Percentiles rank a stretch among this genome's conserved stretches.
phyloP scores from a whole-genome alignment of 2,888 invertebrate genomes.

The Maniola hyperantus region DNA sequence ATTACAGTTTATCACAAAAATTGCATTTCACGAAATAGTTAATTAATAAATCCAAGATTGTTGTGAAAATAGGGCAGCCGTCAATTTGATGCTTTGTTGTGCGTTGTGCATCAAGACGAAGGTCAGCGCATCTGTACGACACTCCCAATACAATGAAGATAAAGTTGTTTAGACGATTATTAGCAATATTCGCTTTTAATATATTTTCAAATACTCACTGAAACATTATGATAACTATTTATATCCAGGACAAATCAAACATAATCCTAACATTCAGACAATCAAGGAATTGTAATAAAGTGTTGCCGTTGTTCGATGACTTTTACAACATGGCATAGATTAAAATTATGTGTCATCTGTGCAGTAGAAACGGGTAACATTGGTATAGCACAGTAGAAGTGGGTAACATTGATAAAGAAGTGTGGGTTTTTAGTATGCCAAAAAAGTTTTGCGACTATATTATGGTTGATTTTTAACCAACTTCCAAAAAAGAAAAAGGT shows the following conservation, averaged over 20 bases:
- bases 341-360: background rate
- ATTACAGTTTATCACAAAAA: slow-evolving; percentile 47
- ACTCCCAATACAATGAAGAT: slow-evolving; percentile 66
- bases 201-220: slow-evolving; percentile 72
- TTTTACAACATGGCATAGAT: slow-evolving; percentile 27
- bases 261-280: slow-evolving; percentile 77
- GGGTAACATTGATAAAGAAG: too few relatives aligned
- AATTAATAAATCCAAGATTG: slow-evolving; percentile 66
- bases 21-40: slow-evolving; percentile 53
- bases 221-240: slow-evolving; percentile 73
- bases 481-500: too few relatives aligned
- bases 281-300: slow-evolving; percentile 67
- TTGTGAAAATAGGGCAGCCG: slow-evolving; percentile 83
- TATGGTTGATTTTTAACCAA: too few relatives aligned
- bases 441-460: too few relatives aligned
- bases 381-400: too few relatives aligned
- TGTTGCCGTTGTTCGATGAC: slow-evolving; percentile 56
- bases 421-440: too few relatives aligned
- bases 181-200: slow-evolving; percentile 48
- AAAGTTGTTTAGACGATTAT: slow-evolving; percentile 48
- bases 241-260: slow-evolving; percentile 76
- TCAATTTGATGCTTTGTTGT: slow-evolving; percentile 84
- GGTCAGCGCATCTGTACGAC: slow-evolving; percentile 81
- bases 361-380: too few relatives aligned
- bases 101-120: slow-evolving; percentile 84